Conservation (phyloP, 2,888 invertebrate genomes). For the Scotopteryx bipunctaria region DNA sequence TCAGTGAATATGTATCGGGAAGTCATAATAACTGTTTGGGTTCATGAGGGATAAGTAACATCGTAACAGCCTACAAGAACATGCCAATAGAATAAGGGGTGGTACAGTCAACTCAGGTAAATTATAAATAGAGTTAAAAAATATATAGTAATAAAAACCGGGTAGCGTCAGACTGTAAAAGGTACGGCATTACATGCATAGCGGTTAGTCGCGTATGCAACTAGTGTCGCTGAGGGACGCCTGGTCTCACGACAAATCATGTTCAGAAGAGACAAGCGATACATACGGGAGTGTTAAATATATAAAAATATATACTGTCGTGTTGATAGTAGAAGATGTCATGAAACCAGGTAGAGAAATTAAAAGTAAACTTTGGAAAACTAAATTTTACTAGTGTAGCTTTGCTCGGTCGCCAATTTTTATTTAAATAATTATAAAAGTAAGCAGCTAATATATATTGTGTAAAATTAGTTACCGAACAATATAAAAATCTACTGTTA, state of each 20-base stretch:
- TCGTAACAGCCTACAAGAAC: slow-evolving; percentile 79
- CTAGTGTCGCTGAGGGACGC: slow-evolving; percentile 48
- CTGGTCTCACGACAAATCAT: slow-evolving; percentile 69
- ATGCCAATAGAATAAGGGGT: slow-evolving; percentile 72
- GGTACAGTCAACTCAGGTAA: slow-evolving; percentile 66
- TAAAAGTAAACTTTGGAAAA: slow-evolving; percentile 60
- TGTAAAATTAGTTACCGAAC: slow-evolving; percentile 71
- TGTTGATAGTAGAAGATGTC: slow-evolving; percentile 53
- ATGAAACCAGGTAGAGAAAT: slow-evolving; percentile 69
- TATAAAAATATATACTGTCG: slow-evolving; percentile 40
- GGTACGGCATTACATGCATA: slow-evolving; percentile 70
- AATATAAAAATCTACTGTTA: slow-evolving; percentile 65
- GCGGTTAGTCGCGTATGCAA: slow-evolving; percentile 50
- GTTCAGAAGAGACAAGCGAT: slow-evolving; percentile 37
- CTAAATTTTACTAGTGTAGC: slow-evolving; percentile 57
- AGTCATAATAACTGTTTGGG: slow-evolving; percentile 82
- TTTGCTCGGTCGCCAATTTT: slow-evolving; percentile 73
- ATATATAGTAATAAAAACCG: slow-evolving; percentile 47
- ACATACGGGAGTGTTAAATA: slow-evolving; percentile 40
- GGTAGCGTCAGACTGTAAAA: slow-evolving; percentile 75
- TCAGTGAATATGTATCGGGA: slow-evolving; percentile 57
- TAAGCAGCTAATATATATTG: slow-evolving; percentile 1
- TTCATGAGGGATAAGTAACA: slow-evolving; percentile 78
- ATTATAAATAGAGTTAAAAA: slow-evolving; percentile 41
- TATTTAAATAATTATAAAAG: not conserved